A percentile compares a stretch with the other conserved stretches of the same genome.
These are phyloP conservation scores for Apis dorsata DNA, from an alignment of 1,140 invertebrate species.

Conservation along the genomic window DNA sequence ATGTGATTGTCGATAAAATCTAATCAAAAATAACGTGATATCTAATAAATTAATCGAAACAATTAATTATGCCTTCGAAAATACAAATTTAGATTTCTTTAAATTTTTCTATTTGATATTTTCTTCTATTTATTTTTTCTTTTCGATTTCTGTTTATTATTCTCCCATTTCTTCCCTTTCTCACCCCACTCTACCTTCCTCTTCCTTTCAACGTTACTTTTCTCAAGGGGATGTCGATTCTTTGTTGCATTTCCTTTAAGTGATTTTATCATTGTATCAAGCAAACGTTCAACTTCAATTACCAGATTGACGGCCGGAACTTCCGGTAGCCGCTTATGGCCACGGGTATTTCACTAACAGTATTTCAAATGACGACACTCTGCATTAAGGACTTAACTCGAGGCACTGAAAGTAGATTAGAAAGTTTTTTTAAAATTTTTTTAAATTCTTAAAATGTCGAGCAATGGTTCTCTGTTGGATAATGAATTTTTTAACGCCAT, in stretches of 20 bases:
- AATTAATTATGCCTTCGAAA: slow-evolving; percentile 7
- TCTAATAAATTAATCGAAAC: slow-evolving; percentile 33
- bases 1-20: slow-evolving; percentile 1
- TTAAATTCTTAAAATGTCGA: too few species aligned
- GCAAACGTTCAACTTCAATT: slow-evolving; percentile 19
- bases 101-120: not conserved
- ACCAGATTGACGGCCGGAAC: slow-evolving; percentile 3
- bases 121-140: too few species aligned
- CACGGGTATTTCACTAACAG: too few species aligned
- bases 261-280: not conserved
- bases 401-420: slow-evolving; percentile 48
- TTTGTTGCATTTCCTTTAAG: not conserved
- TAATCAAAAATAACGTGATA: not conserved
- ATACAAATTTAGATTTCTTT: slow-evolving; percentile 16
- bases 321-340: not conserved
- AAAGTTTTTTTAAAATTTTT: not conserved
- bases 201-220: not conserved
- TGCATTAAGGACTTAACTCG: not conserved
- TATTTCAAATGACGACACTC: too few species aligned
- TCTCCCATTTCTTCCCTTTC: too few species aligned
- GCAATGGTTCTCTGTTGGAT: too few species aligned
- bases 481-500: too few species aligned
- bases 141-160: not conserved
- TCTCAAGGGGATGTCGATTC: not conserved
- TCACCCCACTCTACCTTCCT: not conserved